Evolutionary conservation across 2,797 vertebrate genomes (phyloP).

Genomic region (Paratrypauchen microcephalus): DNA sequence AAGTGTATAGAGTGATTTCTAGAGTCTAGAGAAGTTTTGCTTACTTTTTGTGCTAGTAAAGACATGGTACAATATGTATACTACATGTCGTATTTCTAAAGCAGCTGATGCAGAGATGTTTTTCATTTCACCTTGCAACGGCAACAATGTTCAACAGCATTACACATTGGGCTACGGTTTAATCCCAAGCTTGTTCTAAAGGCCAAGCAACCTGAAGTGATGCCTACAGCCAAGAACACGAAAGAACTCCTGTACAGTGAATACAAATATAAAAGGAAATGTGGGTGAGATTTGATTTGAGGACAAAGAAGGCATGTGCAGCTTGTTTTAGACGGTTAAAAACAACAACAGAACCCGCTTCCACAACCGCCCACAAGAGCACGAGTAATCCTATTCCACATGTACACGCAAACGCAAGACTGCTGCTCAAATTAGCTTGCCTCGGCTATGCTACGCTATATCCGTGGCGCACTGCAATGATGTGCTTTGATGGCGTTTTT

Average conservation of each 20-base stretch:
- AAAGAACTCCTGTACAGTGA: not conserved
- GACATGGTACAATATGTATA: too few species aligned
- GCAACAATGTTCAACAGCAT: not conserved
- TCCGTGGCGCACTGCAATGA: constrained; percentile 40
- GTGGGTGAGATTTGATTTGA: constrained; percentile 10
- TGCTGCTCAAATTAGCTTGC: constrained; percentile 42
- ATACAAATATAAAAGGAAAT: not conserved
- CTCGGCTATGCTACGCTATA: constrained; percentile 55
- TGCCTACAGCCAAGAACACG: not conserved
- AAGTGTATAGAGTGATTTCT: too few species aligned
- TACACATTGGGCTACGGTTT: not conserved
- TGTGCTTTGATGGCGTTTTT: constrained; percentile 53
- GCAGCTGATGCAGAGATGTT: not conserved
- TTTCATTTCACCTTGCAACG: not conserved
- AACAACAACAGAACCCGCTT: constrained; percentile 7
- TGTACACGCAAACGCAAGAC: constrained; percentile 6
- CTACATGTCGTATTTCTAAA: too few species aligned
- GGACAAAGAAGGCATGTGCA: constrained; percentile 3
- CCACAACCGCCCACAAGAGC: not conserved
- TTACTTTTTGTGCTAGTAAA: too few species aligned
- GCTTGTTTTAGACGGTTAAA: constrained; percentile 7
- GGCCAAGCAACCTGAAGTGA: constrained; percentile 7
- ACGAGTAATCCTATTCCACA: constrained; percentile 15
- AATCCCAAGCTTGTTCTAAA: not conserved
- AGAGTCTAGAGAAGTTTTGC: too few species aligned